Evolutionary conservation across 2,113 vertebrate genomes (phyloP), one percentile per base, ranked within the genome.

Genomic region (Pachypanchax playfairii): DNA sequence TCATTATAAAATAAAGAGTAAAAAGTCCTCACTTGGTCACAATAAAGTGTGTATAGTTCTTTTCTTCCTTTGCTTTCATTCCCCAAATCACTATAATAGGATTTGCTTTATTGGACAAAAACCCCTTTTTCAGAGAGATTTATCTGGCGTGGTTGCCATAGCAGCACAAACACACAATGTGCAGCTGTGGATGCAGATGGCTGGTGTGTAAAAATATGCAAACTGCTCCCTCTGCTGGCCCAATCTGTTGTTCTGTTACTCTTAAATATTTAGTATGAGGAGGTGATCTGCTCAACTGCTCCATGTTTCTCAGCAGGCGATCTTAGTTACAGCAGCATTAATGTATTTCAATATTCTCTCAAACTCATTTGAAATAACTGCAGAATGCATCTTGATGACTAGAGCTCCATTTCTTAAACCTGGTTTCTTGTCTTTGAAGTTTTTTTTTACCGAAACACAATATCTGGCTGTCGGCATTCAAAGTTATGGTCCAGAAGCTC

Each of bases 161-260:
- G 79, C 54, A 68, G 22, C 14, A 2, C 6, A 28, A 21, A 47
- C 65, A 69, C 29, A 69, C 29, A 50, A 22, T 22, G 12, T 54
- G 28, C 61, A 77, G 70, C 75, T 86, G 82, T 25, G 39, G 46
- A 2, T 15, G 4, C 36, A 42, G 39, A 18, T 5, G 25, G 39
- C 44, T 26, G 1, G 21, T 39, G 41, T 48, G 33, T 28, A 79
- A 0, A 53, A 79, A 29, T 64, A 71, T 79, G 72, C 28, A 67
- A 35, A 76, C 35, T 74, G 65, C 77, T 9, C 88, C 83, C 82
- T 82, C 90, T 88, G 43, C 69, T 86, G 90, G 82, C 35, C 10
- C 36, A 8, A 50, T 47, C 28, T 36, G 20, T 46, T 20, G 21
- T 1, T 36, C 5, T 28, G 21, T 41, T 38, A 8, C 10, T 8